Evolutionary conservation across 2,888 invertebrate species (phyloP).

Genomic region (Neuroscelio doddi): DNA sequence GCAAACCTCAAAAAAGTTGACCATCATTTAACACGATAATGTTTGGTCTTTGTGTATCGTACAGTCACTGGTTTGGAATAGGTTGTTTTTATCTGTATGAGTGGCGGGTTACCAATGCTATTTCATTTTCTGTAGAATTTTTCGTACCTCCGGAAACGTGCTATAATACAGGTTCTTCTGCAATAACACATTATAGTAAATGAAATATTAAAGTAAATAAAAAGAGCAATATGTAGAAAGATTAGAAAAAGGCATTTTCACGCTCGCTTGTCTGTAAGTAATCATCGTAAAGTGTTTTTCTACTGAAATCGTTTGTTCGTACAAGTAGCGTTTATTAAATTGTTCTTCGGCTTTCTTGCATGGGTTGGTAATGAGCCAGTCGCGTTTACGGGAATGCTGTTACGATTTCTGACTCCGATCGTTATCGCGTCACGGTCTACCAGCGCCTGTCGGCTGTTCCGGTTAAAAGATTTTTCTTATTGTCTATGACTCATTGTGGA

Average conservation of each 20-base stretch:
- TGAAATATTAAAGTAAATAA: not conserved
- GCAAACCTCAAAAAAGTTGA: too few relatives aligned
- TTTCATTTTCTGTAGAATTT: too few relatives aligned
- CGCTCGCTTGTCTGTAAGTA: conserved; percentile 21
- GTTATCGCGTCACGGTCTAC: conserved; percentile 54
- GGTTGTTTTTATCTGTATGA: too few relatives aligned
- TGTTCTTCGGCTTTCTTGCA: conserved; percentile 17
- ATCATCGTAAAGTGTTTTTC: conserved; percentile 23
- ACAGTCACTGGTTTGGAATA: too few relatives aligned
- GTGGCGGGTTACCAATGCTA: too few relatives aligned
- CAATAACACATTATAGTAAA: too few relatives aligned
- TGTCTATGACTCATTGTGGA: too few relatives aligned
- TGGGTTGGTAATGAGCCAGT: conserved; percentile 20
- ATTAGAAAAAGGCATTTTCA: conserved; percentile 5
- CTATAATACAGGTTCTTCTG: too few relatives aligned
- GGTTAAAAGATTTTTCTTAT: conserved; percentile 30
- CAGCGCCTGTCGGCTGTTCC: conserved; percentile 21
- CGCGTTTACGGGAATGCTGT: conserved; percentile 27
- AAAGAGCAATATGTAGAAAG: not conserved
- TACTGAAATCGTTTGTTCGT: conserved; percentile 14
- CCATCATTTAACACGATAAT: too few relatives aligned
- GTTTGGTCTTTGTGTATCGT: too few relatives aligned
- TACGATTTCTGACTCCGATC: conserved; percentile 47
- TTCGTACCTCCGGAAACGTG: too few relatives aligned
- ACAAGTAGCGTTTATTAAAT: conserved; percentile 19